Conservation (phyloP, 2,113 vertebrate genomes). For the Typhlomys cinereus region DNA sequence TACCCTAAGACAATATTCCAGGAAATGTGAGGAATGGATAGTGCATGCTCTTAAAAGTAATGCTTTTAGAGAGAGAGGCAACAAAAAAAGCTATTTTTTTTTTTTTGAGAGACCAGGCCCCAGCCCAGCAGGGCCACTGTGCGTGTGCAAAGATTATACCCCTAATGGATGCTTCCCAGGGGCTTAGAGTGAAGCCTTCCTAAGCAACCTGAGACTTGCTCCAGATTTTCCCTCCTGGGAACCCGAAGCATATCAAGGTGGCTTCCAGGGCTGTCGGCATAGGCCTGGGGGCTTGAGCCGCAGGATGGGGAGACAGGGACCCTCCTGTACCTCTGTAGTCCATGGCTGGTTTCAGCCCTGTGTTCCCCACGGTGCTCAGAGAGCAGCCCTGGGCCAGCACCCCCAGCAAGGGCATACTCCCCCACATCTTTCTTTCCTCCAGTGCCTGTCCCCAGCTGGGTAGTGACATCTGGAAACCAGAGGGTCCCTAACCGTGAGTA, state of each 20-base stretch:
- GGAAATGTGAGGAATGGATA: neutral
- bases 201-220: neutral
- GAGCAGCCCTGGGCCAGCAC: neutral
- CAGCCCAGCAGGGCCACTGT: neutral
- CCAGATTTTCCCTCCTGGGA: neutral
- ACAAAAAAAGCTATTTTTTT: neutral
- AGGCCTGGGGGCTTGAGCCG: fast-evolving
- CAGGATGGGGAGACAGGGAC: neutral
- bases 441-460: neutral
- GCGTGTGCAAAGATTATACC: neutral
- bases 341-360: too few relatives aligned
- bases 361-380: neutral
- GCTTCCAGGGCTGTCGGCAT: neutral
- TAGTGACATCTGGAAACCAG: neutral
- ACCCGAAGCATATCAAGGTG: neutral
- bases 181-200: neutral
- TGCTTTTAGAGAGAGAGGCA: neutral
- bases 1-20: neutral
- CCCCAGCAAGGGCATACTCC: neutral
- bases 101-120: neutral
- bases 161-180: neutral
- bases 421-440: neutral
- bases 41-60: neutral
- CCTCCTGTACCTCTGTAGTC: too few relatives aligned
- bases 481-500: neutral